Evolutionary conservation across 2,888 invertebrate species (phyloP).

Genomic region (Ormyrus thymus): DNA sequence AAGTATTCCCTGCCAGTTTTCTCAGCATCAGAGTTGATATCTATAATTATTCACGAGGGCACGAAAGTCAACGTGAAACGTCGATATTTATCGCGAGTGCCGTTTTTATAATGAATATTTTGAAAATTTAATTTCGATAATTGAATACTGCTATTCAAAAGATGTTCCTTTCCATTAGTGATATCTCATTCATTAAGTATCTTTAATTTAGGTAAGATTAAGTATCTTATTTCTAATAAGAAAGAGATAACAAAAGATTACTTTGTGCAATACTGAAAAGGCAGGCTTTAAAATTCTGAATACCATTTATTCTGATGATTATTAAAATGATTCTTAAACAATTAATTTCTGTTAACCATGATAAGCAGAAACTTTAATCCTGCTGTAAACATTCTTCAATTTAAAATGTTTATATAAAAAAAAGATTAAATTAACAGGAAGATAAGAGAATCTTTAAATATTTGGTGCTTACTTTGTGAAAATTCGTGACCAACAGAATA

Average conservation of each 20-base stretch:
- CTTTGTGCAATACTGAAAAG: conserved; percentile 10
- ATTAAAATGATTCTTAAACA: too few relatives aligned
- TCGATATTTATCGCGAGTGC: conserved; percentile 29
- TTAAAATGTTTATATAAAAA: too few relatives aligned
- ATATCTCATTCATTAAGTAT: background rate
- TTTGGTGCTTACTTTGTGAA: too few relatives aligned
- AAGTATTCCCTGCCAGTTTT: conserved; percentile 47
- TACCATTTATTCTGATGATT: too few relatives aligned
- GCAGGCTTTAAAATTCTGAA: background rate
- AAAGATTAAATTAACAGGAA: too few relatives aligned
- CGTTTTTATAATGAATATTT: conserved; percentile 19
- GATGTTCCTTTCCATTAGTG: conserved; percentile 3
- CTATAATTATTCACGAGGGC: conserved; percentile 51
- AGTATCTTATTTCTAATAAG: conserved; percentile 15
- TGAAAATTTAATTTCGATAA: conserved; percentile 12
- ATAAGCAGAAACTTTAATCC: too few relatives aligned
- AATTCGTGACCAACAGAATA: too few relatives aligned
- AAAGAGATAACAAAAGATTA: background rate
- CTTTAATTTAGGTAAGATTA: background rate
- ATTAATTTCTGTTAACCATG: too few relatives aligned
- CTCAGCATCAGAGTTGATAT: conserved; percentile 32
- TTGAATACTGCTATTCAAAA: background rate
- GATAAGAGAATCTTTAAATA: too few relatives aligned
- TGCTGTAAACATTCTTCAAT: too few relatives aligned
- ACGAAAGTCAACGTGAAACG: conserved; percentile 38